Evolutionary conservation across 2,888 invertebrate genomes (phyloP), one percentile per base, ranked within the genome.

Genomic region (Phortica okadai): DNA sequence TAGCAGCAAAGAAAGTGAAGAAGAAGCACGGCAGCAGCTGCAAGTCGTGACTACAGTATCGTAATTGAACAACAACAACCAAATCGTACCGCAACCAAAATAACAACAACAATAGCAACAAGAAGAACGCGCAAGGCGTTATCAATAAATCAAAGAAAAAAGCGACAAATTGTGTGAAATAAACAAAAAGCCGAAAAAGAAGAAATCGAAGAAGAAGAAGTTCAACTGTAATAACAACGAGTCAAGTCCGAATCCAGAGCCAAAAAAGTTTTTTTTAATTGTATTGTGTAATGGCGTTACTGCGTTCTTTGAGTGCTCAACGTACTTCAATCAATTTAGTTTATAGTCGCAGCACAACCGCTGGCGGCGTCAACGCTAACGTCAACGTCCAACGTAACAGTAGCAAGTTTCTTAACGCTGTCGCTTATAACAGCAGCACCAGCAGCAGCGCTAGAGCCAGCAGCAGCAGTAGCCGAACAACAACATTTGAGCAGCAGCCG

Each of bases 261-360:
- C 8, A 16, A 73, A 72, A 54, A 73, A 72, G 58, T 33, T 62
- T 54, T 21, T 21, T 21, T 21, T 21, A 21, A 21, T 58, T 76
- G 79, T 78, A 80, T 75, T 83, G 83, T 90, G 91, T 91, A 90
- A 92, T 92, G 91, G 91, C 91, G 89, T 91, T 91, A 89, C 89
- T 92, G 88, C 92, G 91, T 87, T 89, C 90, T 79, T 82, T 91
- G 80, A 88, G 85, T 84, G 89, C 90, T 84, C 89, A 90, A 83
- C 91, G 90, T 83, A 84, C 90, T 83, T 83, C 85, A 83, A 82
- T 84, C 81, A 87, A 88, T 83, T 85, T 90, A 83, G 90, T 86
- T 77, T 89, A 86, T 81, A 86, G 80, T 77, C 86, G 88, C 78
- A 88, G 76, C 67, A 75, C 54, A n/a, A 70, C 73, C 56, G 72